Base-by-base conservation (phyloP, 2,113 vertebrate species). In the Romanogobio albipinnatus region DNA sequence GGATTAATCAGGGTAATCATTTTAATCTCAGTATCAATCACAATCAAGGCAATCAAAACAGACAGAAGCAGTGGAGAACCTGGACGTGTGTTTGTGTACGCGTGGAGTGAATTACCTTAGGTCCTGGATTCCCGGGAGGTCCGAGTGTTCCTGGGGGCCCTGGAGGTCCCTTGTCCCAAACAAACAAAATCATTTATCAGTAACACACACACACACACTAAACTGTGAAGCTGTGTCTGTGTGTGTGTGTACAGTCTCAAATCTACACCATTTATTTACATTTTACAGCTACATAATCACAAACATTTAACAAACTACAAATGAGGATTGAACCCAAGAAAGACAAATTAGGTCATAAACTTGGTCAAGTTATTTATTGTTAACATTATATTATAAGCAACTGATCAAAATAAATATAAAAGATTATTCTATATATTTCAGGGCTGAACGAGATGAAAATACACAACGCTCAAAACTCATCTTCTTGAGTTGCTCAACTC, bases 111-210 rank as follows among this genome's bases (percentile, higher is more conserved):
- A 53, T 90, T 92, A 99, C 98, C 96, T 97, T 96, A 82, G 92
- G 95, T 58, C 98, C 98, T 0, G 96, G 96, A 89, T 97, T 97
- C 91, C 98, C 98, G 45, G 96, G 93, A 80, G 96, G 92, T 24
- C 98, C 98, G 0, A 94, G 39, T 82, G 93, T 94, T 8, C 98
- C 98, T 87, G 95, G 94, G 29, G 94, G 94, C 92, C 98, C 98
- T 82, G 94, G 83, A 66, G 94, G 94, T 84, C 98, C 98, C 98
- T 98, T 76, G n/a, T 93, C 45, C 93, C 71, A 93, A 89, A 77
- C 33, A 93, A 59, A 85, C 29, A 90, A 9, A 82, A 29, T 82
- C 39, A 59, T 5, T 68, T 24, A 90, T 82, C 24, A 90, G 3
- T 79, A 58, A 87, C 33, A 80, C 26, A 29, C n/a, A n/a, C n/a